Base-by-base conservation (phyloP, 2,113 vertebrate genomes). In the Rhizomys pruinosus region DNA sequence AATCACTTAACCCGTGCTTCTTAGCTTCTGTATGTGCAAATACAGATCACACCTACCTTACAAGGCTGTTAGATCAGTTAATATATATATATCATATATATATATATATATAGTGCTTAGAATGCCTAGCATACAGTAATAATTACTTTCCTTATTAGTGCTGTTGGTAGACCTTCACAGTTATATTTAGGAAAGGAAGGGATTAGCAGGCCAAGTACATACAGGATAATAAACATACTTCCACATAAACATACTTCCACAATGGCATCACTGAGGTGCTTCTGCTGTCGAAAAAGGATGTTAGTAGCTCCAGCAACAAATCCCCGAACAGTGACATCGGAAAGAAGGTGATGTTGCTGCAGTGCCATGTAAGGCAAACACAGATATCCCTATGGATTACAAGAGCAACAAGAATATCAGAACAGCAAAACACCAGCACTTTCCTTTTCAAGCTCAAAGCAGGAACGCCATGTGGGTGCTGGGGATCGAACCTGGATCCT, bases 321-420 rank as follows among this genome's bases (percentile, higher is more conserved):
- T 94, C 99, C 99, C 0, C 99, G 99, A 29, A 99, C 98, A 0
- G 98, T 98, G 63, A 99, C 98, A 61, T 99, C 99, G 0, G 99
- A 99, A 68, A 99, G 98, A 74, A 99, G 99, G 84, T 99, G 99
- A 95, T 99, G 99, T 97, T 99, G 99, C 98, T 99, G 99, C 97
- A 99, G 97, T 0, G 99, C 99, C 99, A 99, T 99, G 96, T 99
- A 99, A 0, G 99, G 99, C 97, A 99, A 97, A 77, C 99, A 99
- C 90, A 99, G 98, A 98, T 99, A 99, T 44, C 99, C 99, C 99
- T 97, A 95, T 12, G 84, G 96, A 89, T 95, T 17, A 95, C 6
- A 97, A 27, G 76, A 74, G 77, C 3, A 13, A 91, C 0, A 87
- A 77, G 44, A 59, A 34, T 1, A 79, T 90, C 29, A 94, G 79